Percentiles rank a stretch among this genome's conserved stretches.
Evolutionary conservation across 2,888 invertebrate genomes (phyloP).

Genomic region (Neocrepidodera transversa): DNA sequence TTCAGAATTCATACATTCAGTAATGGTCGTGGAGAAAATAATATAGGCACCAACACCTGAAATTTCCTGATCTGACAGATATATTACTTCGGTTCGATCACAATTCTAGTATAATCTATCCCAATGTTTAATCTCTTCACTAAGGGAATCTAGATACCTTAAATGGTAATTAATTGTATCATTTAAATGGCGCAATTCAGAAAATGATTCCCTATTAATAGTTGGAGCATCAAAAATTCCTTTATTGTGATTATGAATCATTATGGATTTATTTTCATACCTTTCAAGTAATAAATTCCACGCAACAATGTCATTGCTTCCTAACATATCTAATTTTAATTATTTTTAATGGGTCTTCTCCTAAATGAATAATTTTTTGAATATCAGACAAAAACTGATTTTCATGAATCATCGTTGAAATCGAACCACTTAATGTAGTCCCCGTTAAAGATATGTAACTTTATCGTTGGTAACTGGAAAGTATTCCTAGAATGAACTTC

Average conservation of each 20-base stretch:
- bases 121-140: conserved; percentile 33
- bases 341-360: conserved; percentile 31
- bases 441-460: conserved; percentile 10
- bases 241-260: conserved; percentile 38
- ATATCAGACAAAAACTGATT: conserved; percentile 23
- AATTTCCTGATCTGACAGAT: too few relatives aligned
- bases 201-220: conserved; percentile 33
- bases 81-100: too few relatives aligned
- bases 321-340: conserved; percentile 31
- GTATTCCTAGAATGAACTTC: too few relatives aligned
- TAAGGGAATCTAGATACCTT: conserved; percentile 31
- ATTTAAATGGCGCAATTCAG: conserved; percentile 27
- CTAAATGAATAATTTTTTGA: conserved; percentile 38
- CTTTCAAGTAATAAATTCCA: conserved; percentile 35
- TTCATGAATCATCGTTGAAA: conserved; percentile 33
- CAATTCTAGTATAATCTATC: too few relatives aligned
- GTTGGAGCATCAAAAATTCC: conserved; percentile 31
- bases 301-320: conserved; percentile 34
- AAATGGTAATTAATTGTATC: conserved; percentile 36
- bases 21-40: too few relatives aligned
- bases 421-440: conserved; percentile 32
- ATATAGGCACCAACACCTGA: too few relatives aligned
- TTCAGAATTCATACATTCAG: too few relatives aligned
- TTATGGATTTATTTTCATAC: conserved; percentile 35
- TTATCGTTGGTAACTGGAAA: too few relatives aligned